A percentile compares a stretch with the other conserved stretches of the same genome.
Evolutionary conservation across 2,888 invertebrate species (phyloP).

Genomic region (Drosophila atripex): DNA sequence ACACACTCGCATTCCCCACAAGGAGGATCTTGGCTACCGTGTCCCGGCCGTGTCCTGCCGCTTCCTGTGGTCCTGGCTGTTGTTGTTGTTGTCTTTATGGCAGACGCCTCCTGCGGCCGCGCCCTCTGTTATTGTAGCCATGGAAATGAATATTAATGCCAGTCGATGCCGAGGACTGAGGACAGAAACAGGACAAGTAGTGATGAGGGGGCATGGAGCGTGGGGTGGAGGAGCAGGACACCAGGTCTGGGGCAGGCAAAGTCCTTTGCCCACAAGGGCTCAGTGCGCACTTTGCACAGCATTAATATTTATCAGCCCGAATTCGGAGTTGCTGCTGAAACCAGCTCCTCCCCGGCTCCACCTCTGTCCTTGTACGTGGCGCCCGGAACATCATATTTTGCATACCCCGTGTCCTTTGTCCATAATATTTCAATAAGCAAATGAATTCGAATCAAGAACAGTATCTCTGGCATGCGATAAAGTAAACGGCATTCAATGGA

Average conservation of each 20-base stretch:
- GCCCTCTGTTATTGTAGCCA: conserved; percentile 67
- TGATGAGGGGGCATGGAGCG: too few species aligned
- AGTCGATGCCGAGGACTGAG: conserved; percentile 39
- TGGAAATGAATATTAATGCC: conserved; percentile 79
- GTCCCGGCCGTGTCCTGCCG: conserved; percentile 18
- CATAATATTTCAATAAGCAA: conserved; percentile 75
- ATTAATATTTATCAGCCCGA: conserved; percentile 77
- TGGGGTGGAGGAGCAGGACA: conserved; percentile 9
- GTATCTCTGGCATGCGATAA: conserved; percentile 12
- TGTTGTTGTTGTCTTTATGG: conserved; percentile 59
- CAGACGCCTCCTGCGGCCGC: conserved; percentile 65
- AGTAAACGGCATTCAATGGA: conserved; percentile 5
- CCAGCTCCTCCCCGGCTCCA: conserved; percentile 4
- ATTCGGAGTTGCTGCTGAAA: conserved; percentile 62
- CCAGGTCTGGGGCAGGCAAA: conserved; percentile 47
- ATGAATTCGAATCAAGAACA: conserved; percentile 58
- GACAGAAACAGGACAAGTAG: neutral
- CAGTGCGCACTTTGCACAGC: conserved; percentile 78
- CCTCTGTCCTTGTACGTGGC: neutral
- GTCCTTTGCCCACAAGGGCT: conserved; percentile 78
- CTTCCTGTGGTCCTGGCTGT: conserved; percentile 7
- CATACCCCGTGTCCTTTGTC: conserved; percentile 62
- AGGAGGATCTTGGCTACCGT: conserved; percentile 36
- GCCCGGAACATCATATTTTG: conserved; percentile 59
- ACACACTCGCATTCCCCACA: conserved; percentile 34